Evolutionary conservation across 2,113 vertebrate species (phyloP), one percentile per base, ranked within the genome.

Genomic region (Proterorhinus semilunaris): DNA sequence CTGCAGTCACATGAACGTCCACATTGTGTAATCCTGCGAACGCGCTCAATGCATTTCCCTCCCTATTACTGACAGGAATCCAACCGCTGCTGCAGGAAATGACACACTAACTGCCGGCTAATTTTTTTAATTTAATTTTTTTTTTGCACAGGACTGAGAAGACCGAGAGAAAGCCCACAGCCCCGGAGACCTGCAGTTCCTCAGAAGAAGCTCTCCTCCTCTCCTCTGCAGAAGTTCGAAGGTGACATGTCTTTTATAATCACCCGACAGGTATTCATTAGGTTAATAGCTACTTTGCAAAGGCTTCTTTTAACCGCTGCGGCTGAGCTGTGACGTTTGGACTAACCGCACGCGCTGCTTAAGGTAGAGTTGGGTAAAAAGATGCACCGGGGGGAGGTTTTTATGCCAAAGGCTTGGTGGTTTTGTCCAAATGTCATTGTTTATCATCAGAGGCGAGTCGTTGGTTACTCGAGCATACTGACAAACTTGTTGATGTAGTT

Each of bases 171-270:
- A 49, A 6, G 44, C 44, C 66, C 21, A 10, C 63, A 15, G 54
- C 13, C 74, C 59, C 79, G 78, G 44, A 78, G 52, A 77, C 21
- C 62, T 42, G 71, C 27, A 36, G 27, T 5, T 36, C 27, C 27
- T 36, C 27, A 36, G 16, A 54, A 78, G 53, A 79, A 68, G 44
- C 27, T 50, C 27, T 36, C 27, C 70, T 62, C 10, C 68, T 42
- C 55, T 61, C 42, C 42, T 81, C 70, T 71, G 78, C 85, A 82
- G 84, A 88, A 90, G 87, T 89, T 91, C 81, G 84, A 90, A 92
- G 91, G 91, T 92, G 87, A 92, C 86, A 88, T 90, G 87, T 85
- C 88, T 90, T 91, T 89, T 90, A 69, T 91, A 82, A 61, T 88
- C 82, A 75, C 76, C 27, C 68, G 58, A 79, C 86, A 91, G 88